Evolutionary conservation across 2,888 invertebrate genomes (phyloP).

Genomic region (Leptura quadrifasciata): DNA sequence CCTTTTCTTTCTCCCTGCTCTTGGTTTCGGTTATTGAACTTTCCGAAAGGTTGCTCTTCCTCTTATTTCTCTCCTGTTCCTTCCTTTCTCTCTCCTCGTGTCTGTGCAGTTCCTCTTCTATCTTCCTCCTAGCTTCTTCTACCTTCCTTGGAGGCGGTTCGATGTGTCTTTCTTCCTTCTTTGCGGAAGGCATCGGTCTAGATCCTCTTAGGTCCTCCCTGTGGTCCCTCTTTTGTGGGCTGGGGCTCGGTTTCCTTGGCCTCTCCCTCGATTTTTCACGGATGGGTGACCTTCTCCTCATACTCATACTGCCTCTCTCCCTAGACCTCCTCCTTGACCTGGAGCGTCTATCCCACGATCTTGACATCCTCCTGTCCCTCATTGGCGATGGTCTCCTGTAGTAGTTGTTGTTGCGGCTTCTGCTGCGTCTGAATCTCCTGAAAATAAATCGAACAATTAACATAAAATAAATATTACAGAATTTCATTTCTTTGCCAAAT

Average conservation of each 20-base stretch:
- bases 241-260: constrained; percentile 69
- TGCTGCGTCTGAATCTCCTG: constrained; percentile 67
- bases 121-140: constrained; percentile 65
- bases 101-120: constrained; percentile 60
- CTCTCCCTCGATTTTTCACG: constrained; percentile 64
- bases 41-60: constrained; percentile 61
- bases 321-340: constrained; percentile 70
- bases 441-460: constrained; percentile 25
- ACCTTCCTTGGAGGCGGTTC: constrained; percentile 65
- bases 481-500: neutral
- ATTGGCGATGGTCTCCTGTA: constrained; percentile 67
- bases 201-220: constrained; percentile 69
- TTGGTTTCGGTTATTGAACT: constrained; percentile 57
- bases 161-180: constrained; percentile 67
- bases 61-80: constrained; percentile 54
- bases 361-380: constrained; percentile 64
- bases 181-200: constrained; percentile 53
- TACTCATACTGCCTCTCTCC: constrained; percentile 65
- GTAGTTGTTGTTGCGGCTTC: constrained; percentile 70
- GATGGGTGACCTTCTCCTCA: constrained; percentile 71
- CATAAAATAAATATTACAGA: neutral
- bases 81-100: constrained; percentile 61
- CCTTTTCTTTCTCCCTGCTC: constrained; percentile 62
- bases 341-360: constrained; percentile 71
- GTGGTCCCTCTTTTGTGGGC: constrained; percentile 65